Percentiles rank a stretch among this genome's conserved stretches.
phyloP scores from a whole-genome alignment of 2,113 vertebrate genomes.

The Toxotes chatareus region DNA sequence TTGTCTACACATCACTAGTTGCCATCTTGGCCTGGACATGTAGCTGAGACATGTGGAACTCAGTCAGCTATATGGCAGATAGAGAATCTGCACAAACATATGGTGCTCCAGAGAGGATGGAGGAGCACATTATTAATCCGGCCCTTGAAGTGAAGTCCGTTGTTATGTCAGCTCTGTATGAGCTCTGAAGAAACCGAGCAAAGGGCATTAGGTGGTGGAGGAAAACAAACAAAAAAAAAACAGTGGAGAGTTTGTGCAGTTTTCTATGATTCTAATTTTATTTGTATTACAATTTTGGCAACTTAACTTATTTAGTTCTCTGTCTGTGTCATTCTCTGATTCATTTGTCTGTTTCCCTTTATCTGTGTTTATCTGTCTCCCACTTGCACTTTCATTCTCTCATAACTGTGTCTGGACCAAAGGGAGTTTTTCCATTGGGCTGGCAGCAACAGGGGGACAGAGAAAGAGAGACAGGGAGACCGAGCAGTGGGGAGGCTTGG shows the following conservation, averaged over 20 bases:
- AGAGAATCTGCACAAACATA: constrained; percentile 50
- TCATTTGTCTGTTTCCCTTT: constrained; percentile 49
- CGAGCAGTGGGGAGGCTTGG: constrained; percentile 72
- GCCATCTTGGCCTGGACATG: constrained; percentile 33
- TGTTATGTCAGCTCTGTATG: constrained; percentile 10
- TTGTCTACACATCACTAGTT: constrained; percentile 50
- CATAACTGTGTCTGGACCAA: constrained; percentile 75
- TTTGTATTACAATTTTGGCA: constrained; percentile 23
- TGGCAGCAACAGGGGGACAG: constrained; percentile 69
- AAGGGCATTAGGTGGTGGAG: constrained; percentile 1
- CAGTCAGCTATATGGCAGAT: constrained; percentile 46
- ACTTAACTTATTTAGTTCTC: constrained; percentile 32
- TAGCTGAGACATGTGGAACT: constrained; percentile 53
- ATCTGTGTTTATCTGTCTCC: constrained; percentile 57
- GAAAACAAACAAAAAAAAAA: neutral
- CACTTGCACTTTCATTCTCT: constrained; percentile 56
- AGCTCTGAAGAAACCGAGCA: constrained; percentile 11
- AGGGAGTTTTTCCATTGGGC: constrained; percentile 79
- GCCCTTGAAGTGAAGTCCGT: constrained; percentile 35
- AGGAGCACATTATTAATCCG: constrained; percentile 51
- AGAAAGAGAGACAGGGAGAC: constrained; percentile 50
- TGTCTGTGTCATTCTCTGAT: constrained; percentile 28
- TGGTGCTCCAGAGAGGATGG: constrained; percentile 27
- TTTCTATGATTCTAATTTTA: constrained; percentile 22
- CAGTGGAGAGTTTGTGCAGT: neutral